Evolutionary conservation across 2,888 invertebrate species (phyloP).

Genomic region (Embidobia sp.): DNA sequence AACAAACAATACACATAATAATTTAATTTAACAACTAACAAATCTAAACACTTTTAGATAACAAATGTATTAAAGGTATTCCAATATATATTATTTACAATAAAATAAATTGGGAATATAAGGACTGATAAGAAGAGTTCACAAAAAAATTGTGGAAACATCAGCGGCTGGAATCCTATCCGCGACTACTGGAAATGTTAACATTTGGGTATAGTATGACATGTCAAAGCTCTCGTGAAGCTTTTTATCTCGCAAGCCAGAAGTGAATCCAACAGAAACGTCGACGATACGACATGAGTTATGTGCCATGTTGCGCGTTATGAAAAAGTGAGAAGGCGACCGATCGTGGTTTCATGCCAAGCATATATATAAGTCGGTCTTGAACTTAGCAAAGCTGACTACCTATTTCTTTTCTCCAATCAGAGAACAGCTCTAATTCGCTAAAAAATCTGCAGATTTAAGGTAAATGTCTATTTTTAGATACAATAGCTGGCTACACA

Average conservation of each 20-base stretch:
- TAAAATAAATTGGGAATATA: conserved; percentile 1
- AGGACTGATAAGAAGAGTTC: conserved; percentile 1
- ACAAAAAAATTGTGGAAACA: conserved; percentile 18
- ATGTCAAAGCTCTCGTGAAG: conserved; percentile 51
- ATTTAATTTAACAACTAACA: too few relatives aligned
- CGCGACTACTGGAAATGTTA: conserved; percentile 26
- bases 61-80: too few relatives aligned
- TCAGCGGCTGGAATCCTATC: conserved; percentile 11
- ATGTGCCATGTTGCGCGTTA: conserved; percentile 59
- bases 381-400: conserved; percentile 44
- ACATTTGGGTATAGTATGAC: conserved; percentile 37
- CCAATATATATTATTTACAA: background rate
- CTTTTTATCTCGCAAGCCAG: conserved; percentile 57
- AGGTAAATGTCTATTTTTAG: too few relatives aligned
- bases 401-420: conserved; percentile 39
- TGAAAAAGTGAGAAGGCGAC: conserved; percentile 56
- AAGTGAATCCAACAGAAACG: conserved; percentile 61
- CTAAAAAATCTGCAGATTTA: background rate
- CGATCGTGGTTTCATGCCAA: conserved; percentile 55
- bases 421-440: background rate
- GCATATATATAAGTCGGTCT: conserved; percentile 44
- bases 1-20: too few relatives aligned
- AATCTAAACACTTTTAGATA: too few relatives aligned
- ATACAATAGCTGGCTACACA: too few relatives aligned
- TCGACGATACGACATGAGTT: conserved; percentile 60